Conservation (phyloP, 1,140 invertebrate genomes). For the Sweltsa coloradensis region DNA sequence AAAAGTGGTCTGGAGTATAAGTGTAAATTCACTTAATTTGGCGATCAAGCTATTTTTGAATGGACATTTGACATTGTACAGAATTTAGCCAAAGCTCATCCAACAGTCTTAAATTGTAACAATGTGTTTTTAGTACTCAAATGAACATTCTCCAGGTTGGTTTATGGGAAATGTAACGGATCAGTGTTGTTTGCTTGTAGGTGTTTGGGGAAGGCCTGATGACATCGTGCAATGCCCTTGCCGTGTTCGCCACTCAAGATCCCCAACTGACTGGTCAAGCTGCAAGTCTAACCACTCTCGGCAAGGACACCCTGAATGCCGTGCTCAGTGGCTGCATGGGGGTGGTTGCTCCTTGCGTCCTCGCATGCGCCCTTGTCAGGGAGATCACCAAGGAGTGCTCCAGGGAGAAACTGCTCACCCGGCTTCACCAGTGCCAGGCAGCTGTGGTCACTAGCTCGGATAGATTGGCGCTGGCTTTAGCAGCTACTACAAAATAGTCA, state of each 20-base stretch:
- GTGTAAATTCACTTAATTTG: too few species aligned
- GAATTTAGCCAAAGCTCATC: too few species aligned
- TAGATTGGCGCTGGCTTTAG: constrained; percentile 4
- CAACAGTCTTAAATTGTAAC: too few species aligned
- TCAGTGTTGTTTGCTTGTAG: too few species aligned
- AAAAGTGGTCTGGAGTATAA: too few species aligned
- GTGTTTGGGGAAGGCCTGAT: constrained; percentile 13
- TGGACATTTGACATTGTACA: too few species aligned
- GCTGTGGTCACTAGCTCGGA: constrained; percentile 7
- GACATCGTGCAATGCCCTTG: constrained; percentile 10
- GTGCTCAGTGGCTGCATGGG: constrained; percentile 12
- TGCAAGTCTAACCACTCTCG: constrained; percentile 1
- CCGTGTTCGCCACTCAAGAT: constrained; percentile 13
- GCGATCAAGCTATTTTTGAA: too few species aligned
- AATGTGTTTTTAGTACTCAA: too few species aligned
- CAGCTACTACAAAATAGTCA: too few species aligned
- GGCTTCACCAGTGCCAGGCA: constrained; percentile 9
- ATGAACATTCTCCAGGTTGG: too few species aligned
- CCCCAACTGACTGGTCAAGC: constrained; percentile 3
- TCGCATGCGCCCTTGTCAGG: constrained; percentile 4
- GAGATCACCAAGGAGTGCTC: background rate
- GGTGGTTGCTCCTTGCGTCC: constrained; percentile 10
- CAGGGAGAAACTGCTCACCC: background rate
- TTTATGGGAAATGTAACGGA: too few species aligned
- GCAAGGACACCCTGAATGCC: constrained; percentile 6